These are phyloP conservation scores for Fistularia commersonii DNA, from an alignment of 2,797 vertebrate species.

Conservation along the genomic window DNA sequence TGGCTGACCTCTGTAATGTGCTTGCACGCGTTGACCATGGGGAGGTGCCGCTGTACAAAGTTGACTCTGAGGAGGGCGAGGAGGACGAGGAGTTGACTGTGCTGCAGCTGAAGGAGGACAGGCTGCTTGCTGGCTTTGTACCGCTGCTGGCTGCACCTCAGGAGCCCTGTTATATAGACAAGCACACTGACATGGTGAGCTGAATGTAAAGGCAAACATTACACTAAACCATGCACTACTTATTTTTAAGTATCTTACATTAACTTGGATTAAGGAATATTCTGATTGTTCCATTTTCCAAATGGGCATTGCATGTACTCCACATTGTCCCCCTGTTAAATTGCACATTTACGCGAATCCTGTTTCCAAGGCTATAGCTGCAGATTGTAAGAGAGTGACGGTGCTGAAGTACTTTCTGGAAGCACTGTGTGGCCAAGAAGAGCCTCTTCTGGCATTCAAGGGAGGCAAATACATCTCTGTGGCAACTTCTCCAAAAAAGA, in stretches of 20 bases:
- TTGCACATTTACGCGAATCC: neutral
- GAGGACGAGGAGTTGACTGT: slow-evolving; percentile 82
- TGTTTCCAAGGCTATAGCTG: slow-evolving; percentile 77
- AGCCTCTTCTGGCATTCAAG: slow-evolving; percentile 97
- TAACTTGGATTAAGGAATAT: no score
- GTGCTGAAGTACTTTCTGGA: slow-evolving; percentile 99
- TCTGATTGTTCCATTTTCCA: no score
- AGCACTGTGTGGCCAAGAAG: slow-evolving; percentile 98
- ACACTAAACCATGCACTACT: neutral
- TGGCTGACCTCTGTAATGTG: slow-evolving; percentile 93
- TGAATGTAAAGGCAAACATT: neutral
- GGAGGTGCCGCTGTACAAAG: slow-evolving; percentile 92
- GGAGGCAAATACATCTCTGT: slow-evolving; percentile 98
- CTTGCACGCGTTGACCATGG: slow-evolving; percentile 90
- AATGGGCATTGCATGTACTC: neutral
- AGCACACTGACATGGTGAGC: slow-evolving; percentile 87
- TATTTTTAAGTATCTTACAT: neutral
- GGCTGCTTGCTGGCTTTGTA: slow-evolving; percentile 77
- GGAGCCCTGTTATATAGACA: slow-evolving; percentile 96
- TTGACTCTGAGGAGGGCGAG: slow-evolving; percentile 74
- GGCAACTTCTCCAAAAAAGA: slow-evolving; percentile 82
- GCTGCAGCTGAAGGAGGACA: slow-evolving; percentile 78
- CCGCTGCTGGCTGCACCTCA: slow-evolving; percentile 84
- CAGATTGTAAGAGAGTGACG: slow-evolving; percentile 97
- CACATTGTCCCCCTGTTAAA: slow-evolving; percentile 1